phyloP scores from a whole-genome alignment of 2,113 vertebrate species.

The Mesocricetus auratus region DNA sequence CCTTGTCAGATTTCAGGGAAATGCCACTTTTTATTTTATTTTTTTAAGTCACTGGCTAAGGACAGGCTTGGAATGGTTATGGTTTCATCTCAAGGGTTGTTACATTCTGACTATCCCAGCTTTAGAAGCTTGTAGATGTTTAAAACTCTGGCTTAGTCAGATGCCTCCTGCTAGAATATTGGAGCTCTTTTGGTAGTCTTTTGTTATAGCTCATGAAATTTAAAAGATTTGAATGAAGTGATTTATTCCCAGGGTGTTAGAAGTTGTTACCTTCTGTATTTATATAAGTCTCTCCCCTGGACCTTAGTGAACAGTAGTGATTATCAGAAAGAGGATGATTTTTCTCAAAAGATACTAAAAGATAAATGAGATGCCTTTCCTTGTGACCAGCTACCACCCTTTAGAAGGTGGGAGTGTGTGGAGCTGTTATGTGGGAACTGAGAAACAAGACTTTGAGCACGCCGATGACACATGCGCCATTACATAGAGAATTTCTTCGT shows the following conservation, averaged over 20 bases:
- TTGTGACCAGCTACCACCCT: neutral
- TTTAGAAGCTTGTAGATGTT: conserved; percentile 41
- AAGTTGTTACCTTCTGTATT: neutral
- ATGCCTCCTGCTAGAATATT: neutral
- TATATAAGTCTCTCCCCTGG: conserved; percentile 3
- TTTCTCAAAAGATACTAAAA: neutral
- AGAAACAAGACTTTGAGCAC: neutral
- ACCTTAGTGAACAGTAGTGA: neutral
- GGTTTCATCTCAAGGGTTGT: conserved; percentile 54
- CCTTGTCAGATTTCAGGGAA: neutral
- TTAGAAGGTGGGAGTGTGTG: neutral
- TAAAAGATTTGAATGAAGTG: conserved; percentile 45
- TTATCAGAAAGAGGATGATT: neutral
- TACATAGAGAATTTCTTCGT: neutral
- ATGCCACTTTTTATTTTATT: neutral
- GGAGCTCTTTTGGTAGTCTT: neutral
- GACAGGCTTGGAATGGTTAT: conserved; percentile 37
- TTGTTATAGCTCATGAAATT: conserved; percentile 27
- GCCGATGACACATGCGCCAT: neutral
- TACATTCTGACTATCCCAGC: neutral
- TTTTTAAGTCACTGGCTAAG: neutral
- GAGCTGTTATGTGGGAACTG: neutral
- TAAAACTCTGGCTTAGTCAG: neutral
- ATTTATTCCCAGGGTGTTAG: conserved; percentile 7
- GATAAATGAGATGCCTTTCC: neutral